Evolutionary conservation across 2,113 vertebrate genomes (phyloP).

Genomic region (Thamnaconus septentrionalis): DNA sequence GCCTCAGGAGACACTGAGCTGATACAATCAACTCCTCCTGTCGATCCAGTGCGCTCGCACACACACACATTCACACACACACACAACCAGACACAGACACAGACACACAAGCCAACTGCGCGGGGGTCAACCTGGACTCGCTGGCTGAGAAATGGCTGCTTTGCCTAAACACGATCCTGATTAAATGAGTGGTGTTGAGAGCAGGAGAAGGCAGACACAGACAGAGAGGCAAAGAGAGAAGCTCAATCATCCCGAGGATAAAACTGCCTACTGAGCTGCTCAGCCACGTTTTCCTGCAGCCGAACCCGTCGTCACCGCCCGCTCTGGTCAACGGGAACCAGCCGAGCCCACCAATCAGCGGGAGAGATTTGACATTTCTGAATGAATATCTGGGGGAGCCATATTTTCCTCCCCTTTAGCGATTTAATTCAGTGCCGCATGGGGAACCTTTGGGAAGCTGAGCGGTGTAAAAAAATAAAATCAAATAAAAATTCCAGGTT

Average conservation of each 20-base stretch:
- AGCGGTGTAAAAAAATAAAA: too few relatives aligned
- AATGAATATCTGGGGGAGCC: too few relatives aligned
- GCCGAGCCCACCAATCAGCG: too few relatives aligned
- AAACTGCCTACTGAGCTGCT: constrained; percentile 6
- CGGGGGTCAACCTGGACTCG: constrained; percentile 28
- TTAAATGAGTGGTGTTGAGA: constrained; percentile 37
- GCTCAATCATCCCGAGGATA: constrained; percentile 36
- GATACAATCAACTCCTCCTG: constrained; percentile 37
- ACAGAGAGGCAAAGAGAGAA: constrained; percentile 3
- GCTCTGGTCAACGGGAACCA: too few relatives aligned
- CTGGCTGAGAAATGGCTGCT: constrained; percentile 34
- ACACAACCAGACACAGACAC: constrained; percentile 6
- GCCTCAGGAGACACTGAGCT: constrained; percentile 25
- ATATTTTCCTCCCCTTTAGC: too few relatives aligned
- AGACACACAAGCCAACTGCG: constrained; percentile 6
- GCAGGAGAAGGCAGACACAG: background rate
- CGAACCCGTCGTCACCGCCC: background rate
- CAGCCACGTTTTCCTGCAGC: constrained; percentile 10
- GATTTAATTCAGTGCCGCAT: too few relatives aligned
- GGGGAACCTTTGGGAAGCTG: too few relatives aligned
- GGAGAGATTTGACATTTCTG: too few relatives aligned
- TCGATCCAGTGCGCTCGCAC: constrained; percentile 12
- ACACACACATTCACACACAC: constrained; percentile 8
- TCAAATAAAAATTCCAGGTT: too few relatives aligned
- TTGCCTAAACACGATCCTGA: constrained; percentile 38